Evolutionary conservation across 2,113 vertebrate species (phyloP), one percentile per base, ranked within the genome.

Genomic region (Fregetta grallaria): DNA sequence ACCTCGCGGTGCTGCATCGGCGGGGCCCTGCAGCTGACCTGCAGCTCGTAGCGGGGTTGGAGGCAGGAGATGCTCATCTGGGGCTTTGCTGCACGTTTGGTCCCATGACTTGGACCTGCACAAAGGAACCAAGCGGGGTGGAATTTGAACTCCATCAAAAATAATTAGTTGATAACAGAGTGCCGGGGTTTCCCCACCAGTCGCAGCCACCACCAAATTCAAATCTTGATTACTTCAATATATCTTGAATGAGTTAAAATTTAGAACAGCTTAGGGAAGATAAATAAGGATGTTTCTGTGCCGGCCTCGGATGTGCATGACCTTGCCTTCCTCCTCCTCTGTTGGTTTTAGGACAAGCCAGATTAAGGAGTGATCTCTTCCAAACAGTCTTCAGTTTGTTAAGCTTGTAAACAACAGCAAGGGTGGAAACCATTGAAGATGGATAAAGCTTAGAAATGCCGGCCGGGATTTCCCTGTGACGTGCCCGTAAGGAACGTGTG

Each of bases 321-420:
- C 95, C 91, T 97, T 93, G 86, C 68, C 83, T 94, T 95, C 89
- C 49, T 52, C 71, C 45, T 52, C 71, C 94, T 56, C 76, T 86
- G 6, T 50, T 93, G 91, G 83, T 89, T 27, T 96, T 75, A 86
- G 49, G 71, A 84, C 79, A 94, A 96, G 86, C 52, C 87, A 94
- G 96, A 93, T 97, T 96, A 97, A 92, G 85, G 62, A 90, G 85
- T 83, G 91, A 94, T 96, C 86, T 90, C 83, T 94, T 91, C 90
- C 91, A 72, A 91, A 86, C 59, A 83, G 91, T 92, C 95, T 93
- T 94, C 45, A 40, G 86, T 89, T 93, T 62, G 78, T 68, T 96
- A 91, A 96, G 86, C 95, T 91, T 87, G 90, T 92, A 94, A 94
- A 76, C 86, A 96, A 40, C 70, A 70, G 85, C 86, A 77, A 88